These are phyloP conservation scores for Leucoraja erinaceus DNA, from an alignment of 2,113 vertebrate genomes.

Conservation along the genomic window DNA sequence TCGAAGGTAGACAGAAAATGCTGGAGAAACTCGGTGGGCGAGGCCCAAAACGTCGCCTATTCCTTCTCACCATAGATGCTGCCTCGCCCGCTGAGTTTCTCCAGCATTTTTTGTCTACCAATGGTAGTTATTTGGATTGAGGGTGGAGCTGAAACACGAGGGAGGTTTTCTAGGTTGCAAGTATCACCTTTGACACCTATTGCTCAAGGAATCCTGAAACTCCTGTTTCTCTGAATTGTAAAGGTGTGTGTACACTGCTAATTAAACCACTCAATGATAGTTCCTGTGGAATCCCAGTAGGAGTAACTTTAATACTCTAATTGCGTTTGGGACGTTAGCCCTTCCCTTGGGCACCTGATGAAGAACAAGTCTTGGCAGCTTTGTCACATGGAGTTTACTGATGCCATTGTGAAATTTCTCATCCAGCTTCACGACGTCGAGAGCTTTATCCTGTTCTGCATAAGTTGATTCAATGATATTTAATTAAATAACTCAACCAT, in stretches of 20 bases:
- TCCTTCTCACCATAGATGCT: no score
- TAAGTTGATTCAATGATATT: no score
- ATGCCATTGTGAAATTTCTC: neutral
- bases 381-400: neutral
- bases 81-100: no score
- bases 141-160: neutral
- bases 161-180: neutral
- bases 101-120: no score
- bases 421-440: neutral
- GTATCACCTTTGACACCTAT: no score
- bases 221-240: neutral
- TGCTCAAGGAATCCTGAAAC: neutral
- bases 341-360: neutral
- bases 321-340: neutral
- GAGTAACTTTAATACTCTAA: neutral
- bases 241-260: no score
- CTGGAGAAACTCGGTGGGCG: no score
- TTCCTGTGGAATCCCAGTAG: neutral
- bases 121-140: neutral
- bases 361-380: neutral
- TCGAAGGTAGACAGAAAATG: no score
- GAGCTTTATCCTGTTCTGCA: neutral
- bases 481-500: no score
- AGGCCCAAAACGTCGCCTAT: no score
- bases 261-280: neutral